phyloP scores from a whole-genome alignment of 2,888 invertebrate genomes.

The Elysia crispata region DNA sequence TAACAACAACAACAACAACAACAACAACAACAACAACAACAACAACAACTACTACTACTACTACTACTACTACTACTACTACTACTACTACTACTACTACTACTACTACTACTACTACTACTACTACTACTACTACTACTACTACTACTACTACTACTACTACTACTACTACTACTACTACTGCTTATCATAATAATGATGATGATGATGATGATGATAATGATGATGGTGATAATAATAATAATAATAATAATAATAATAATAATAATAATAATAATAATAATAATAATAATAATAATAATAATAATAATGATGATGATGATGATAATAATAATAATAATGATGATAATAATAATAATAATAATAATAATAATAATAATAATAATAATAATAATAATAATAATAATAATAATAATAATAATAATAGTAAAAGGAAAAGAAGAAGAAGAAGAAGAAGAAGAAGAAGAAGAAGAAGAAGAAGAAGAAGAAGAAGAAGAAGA shows the following conservation, averaged over 20 bases:
- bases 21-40: background rate
- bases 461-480: background rate
- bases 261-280: constrained; percentile 20
- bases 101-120: background rate
- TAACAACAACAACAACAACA: too few relatives aligned
- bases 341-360: constrained; percentile 23
- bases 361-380: constrained; percentile 9
- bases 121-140: background rate
- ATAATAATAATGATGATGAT: constrained; percentile 35
- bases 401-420: background rate
- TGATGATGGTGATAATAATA: constrained; percentile 33
- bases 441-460: background rate
- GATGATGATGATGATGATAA: constrained; percentile 36
- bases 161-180: too few relatives aligned
- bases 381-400: background rate
- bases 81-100: background rate
- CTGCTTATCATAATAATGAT: background rate
- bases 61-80: background rate
- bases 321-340: constrained; percentile 22
- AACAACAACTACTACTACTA: background rate
- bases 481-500: background rate
- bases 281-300: constrained; percentile 11
- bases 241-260: constrained; percentile 23
- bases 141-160: background rate
- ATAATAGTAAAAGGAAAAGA: too few relatives aligned